Evolutionary conservation across 2,797 vertebrate species (phyloP).

Genomic region (Hypotaenidia philippensis): DNA sequence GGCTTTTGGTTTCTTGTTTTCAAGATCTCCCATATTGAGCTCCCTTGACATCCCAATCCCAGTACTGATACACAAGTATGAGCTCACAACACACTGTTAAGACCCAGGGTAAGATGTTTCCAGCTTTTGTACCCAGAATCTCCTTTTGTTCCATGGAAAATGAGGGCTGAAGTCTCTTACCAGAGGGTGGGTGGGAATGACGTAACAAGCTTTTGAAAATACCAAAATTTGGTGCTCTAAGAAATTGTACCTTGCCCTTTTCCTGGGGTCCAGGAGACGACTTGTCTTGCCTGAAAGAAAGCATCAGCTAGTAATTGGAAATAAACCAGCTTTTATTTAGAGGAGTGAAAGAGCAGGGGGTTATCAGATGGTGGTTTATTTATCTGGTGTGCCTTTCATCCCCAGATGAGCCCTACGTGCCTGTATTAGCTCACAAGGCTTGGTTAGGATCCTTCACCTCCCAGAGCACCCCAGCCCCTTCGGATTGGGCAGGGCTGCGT

Average conservation of each 20-base stretch:
- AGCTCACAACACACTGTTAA: accelerated
- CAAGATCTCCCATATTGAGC: background rate
- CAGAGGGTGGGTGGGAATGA: background rate
- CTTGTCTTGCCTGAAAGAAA: background rate
- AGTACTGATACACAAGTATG: background rate
- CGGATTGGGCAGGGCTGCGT: background rate
- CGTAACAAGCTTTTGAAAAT: background rate
- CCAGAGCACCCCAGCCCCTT: background rate
- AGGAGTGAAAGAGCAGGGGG: background rate
- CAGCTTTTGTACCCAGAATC: background rate
- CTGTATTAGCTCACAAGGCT: background rate
- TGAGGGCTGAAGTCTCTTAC: background rate
- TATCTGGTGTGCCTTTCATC: background rate
- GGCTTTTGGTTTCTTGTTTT: background rate
- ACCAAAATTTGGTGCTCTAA: background rate
- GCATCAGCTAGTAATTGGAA: background rate
- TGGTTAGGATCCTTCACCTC: background rate
- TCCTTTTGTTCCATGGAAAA: background rate
- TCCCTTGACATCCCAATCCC: background rate
- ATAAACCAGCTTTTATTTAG: background rate
- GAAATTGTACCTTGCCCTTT: background rate
- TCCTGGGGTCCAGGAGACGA: background rate
- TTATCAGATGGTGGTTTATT: background rate
- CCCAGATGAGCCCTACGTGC: accelerated
- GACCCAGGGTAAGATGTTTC: background rate